Conservation (phyloP, 2,113 vertebrate genomes). For the Solea senegalensis region DNA sequence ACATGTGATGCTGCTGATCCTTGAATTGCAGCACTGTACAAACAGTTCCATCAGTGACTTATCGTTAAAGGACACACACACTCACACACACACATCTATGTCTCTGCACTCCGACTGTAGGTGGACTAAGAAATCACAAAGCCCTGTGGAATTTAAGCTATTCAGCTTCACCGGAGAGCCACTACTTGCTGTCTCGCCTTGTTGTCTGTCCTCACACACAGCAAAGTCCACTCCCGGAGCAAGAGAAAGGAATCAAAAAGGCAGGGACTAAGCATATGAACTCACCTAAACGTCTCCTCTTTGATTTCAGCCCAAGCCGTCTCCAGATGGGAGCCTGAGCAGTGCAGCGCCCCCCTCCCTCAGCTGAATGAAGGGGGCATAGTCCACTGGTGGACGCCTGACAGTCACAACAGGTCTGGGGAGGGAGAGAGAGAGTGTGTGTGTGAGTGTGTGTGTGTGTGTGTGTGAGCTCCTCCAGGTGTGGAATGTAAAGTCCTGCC, state of each 20-base stretch:
- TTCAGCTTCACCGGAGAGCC: slow-evolving; percentile 55
- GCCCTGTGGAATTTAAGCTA: slow-evolving; percentile 51
- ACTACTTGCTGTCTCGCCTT: slow-evolving; percentile 49
- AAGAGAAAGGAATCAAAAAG: not conserved
- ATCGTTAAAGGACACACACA: slow-evolving; percentile 2
- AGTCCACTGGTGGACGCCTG: slow-evolving; percentile 58
- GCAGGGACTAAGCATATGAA: not conserved
- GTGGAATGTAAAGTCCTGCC: slow-evolving; percentile 15
- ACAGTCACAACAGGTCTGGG: slow-evolving; percentile 7
- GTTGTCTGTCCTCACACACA: slow-evolving; percentile 15
- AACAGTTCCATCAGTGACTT: slow-evolving; percentile 12
- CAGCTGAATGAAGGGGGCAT: slow-evolving; percentile 71
- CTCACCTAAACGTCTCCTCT: slow-evolving; percentile 54
- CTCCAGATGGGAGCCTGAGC: slow-evolving; percentile 59
- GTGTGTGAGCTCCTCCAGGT: not conserved
- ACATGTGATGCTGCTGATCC: not conserved
- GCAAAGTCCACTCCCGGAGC: not conserved
- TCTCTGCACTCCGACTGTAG: too few species aligned
- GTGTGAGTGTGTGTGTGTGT: not conserved
- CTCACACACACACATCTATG: not conserved
- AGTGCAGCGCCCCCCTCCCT: slow-evolving; percentile 54
- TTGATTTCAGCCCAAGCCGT: slow-evolving; percentile 42
- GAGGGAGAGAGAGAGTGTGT: not conserved
- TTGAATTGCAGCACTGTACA: not conserved
- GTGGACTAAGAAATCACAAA: not conserved